Evolutionary conservation across 2,888 invertebrate genomes (phyloP).

Genomic region (Trissolcus japonicus): DNA sequence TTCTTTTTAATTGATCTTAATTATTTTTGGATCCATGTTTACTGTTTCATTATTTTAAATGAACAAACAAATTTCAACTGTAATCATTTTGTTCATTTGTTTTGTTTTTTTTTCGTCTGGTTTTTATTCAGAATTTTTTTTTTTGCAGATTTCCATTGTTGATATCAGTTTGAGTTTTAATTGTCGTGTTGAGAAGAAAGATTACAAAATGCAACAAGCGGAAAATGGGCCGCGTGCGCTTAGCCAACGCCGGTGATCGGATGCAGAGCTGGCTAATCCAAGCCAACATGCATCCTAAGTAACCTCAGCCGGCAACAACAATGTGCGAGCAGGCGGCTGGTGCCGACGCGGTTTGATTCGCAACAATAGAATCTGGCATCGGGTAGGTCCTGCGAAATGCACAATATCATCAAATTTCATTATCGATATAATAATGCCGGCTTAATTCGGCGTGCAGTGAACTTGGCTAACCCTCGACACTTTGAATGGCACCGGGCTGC

Average conservation of each 20-base stretch:
- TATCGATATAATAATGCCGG: slow-evolving; percentile 74
- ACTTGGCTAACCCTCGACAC: slow-evolving; percentile 55
- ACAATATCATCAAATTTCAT: slow-evolving; percentile 77
- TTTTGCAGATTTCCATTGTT: background rate
- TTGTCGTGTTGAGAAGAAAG: slow-evolving; percentile 32
- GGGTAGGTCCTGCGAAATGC: slow-evolving; percentile 70
- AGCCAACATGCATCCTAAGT: slow-evolving; percentile 30
- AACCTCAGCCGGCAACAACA: slow-evolving; percentile 59
- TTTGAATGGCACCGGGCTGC: slow-evolving; percentile 50
- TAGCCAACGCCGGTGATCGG: slow-evolving; percentile 52
- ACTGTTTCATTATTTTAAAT: background rate
- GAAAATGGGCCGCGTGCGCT: slow-evolving; percentile 70
- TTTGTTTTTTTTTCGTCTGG: too few relatives aligned
- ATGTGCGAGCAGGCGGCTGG: slow-evolving; percentile 60
- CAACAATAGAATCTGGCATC: slow-evolving; percentile 65
- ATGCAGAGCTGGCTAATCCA: slow-evolving; percentile 39
- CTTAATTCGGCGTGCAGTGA: slow-evolving; percentile 68
- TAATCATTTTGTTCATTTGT: too few relatives aligned
- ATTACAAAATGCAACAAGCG: slow-evolving; percentile 70
- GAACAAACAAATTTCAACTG: too few relatives aligned
- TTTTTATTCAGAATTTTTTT: too few relatives aligned
- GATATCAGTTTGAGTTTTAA: slow-evolving; percentile 10
- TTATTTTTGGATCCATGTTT: background rate
- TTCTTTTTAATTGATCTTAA: background rate
- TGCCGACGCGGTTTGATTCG: slow-evolving; percentile 67